Evolutionary conservation across 2,888 invertebrate genomes (phyloP).

Genomic region (Epinotia brunnichana): DNA sequence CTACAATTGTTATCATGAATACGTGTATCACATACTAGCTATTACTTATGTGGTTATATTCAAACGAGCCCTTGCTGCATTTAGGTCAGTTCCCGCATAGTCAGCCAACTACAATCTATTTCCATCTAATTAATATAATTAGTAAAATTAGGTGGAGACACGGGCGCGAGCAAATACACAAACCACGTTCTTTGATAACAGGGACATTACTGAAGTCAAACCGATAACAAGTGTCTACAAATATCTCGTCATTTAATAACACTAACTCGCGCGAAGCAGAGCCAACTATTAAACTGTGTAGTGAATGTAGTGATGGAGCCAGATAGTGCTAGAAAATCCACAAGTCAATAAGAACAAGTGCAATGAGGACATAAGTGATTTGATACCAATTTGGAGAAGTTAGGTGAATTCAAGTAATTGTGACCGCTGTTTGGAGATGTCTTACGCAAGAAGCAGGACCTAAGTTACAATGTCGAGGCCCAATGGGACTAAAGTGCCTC

Average conservation of each 20-base stretch:
- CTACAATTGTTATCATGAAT: constrained; percentile 7
- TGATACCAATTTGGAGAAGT: constrained; percentile 29
- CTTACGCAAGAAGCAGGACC: constrained; percentile 47
- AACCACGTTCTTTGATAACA: constrained; percentile 62
- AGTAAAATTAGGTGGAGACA: constrained; percentile 24
- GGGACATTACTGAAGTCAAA: constrained; percentile 62
- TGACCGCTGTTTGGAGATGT: constrained; percentile 51
- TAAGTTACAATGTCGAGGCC: constrained; percentile 61
- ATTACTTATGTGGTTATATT: neutral
- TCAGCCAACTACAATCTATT: constrained; percentile 4
- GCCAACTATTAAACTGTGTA: constrained; percentile 35
- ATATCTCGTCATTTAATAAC: constrained; percentile 50
- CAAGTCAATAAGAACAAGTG: constrained; percentile 30
- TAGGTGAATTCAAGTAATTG: constrained; percentile 44
- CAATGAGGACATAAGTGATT: constrained; percentile 49
- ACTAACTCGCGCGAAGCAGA: constrained; percentile 46
- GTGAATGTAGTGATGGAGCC: constrained; percentile 37
- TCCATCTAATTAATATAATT: constrained; percentile 21
- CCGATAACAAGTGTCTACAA: constrained; percentile 63
- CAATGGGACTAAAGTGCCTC: constrained; percentile 76
- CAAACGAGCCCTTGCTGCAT: constrained; percentile 18
- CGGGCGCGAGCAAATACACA: constrained; percentile 48
- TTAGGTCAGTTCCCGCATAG: constrained; percentile 26
- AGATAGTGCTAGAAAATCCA: constrained; percentile 20
- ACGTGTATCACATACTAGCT: neutral